A percentile compares a stretch with the other conserved stretches of the same genome.
phyloP scores from a whole-genome alignment of 2,888 invertebrate species.

The Catonia carolina region DNA sequence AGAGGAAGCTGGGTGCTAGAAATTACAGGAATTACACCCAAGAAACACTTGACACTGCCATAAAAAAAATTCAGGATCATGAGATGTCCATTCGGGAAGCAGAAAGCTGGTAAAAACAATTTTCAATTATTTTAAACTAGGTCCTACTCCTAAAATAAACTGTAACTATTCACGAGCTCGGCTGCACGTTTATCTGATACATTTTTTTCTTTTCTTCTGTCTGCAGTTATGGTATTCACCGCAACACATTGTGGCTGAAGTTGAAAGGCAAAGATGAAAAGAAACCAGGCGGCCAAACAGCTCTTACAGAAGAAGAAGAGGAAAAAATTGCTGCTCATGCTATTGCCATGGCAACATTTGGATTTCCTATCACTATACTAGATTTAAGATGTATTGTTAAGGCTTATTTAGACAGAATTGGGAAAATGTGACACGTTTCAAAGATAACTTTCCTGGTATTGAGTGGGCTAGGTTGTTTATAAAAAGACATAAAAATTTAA shows the following conservation, averaged over 20 bases:
- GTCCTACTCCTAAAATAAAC: slow-evolving; percentile 2
- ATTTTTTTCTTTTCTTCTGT: not conserved
- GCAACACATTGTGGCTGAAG: not conserved
- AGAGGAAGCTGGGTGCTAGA: slow-evolving; percentile 9
- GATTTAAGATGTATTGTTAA: not conserved
- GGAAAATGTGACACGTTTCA: not conserved
- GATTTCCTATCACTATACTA: slow-evolving; percentile 4
- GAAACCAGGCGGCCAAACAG: slow-evolving; percentile 18
- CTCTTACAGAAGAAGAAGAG: slow-evolving; percentile 15
- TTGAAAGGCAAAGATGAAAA: not conserved
- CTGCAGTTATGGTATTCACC: slow-evolving; percentile 9
- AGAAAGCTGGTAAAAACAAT: slow-evolving; percentile 3
- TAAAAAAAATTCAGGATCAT: slow-evolving; percentile 9
- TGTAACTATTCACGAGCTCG: not conserved
- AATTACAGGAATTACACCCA: slow-evolving; percentile 15
- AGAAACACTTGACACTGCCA: slow-evolving; percentile 4
- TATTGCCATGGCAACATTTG: slow-evolving; percentile 9
- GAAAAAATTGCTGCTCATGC: slow-evolving; percentile 6
- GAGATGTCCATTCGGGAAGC: slow-evolving; percentile 2
- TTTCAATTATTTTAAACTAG: slow-evolving; percentile 1
- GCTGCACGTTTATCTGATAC: not conserved
- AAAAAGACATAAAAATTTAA: not conserved
- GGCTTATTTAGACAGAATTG: not conserved
- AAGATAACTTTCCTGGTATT: slow-evolving; percentile 12
- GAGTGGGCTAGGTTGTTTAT: slow-evolving; percentile 1